Percentiles rank a stretch among this genome's conserved stretches.
These are phyloP conservation scores for Apistogramma diplotaenia DNA, from an alignment of 2,113 vertebrate genomes.

Conservation along the genomic window DNA sequence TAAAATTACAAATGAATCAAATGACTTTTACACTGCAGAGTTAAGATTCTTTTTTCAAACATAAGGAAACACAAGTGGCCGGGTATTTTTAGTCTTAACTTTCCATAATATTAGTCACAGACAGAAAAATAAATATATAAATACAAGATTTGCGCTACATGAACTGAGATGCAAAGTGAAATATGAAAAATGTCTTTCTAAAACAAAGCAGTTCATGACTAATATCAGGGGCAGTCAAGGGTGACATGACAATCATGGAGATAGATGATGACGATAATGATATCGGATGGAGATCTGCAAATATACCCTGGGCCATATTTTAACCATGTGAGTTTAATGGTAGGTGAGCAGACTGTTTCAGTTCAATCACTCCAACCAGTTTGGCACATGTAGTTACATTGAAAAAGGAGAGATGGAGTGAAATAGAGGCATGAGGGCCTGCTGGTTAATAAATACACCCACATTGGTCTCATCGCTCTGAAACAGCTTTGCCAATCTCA, in stretches of 20 bases:
- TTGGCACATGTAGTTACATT: neutral
- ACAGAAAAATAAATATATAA: neutral
- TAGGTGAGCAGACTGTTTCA: neutral
- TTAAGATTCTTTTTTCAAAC: neutral
- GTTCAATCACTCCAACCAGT: neutral
- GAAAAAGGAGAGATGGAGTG: neutral
- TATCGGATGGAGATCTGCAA: neutral
- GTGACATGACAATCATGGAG: neutral
- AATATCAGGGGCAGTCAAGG: neutral
- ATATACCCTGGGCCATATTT: neutral
- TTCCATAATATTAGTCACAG: neutral
- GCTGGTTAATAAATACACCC: neutral
- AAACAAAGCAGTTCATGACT: neutral
- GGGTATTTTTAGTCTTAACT: neutral
- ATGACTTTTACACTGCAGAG: neutral
- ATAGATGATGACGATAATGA: neutral
- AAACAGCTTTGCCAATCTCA: neutral
- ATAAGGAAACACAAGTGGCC: neutral
- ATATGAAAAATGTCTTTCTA: conserved; percentile 1
- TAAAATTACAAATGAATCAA: neutral
- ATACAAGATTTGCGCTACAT: neutral
- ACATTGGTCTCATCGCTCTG: neutral
- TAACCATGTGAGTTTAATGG: neutral
- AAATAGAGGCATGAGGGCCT: neutral
- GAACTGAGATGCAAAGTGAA: neutral